Conservation (phyloP, 2,888 invertebrate species). For the Mythimna loreyi region DNA sequence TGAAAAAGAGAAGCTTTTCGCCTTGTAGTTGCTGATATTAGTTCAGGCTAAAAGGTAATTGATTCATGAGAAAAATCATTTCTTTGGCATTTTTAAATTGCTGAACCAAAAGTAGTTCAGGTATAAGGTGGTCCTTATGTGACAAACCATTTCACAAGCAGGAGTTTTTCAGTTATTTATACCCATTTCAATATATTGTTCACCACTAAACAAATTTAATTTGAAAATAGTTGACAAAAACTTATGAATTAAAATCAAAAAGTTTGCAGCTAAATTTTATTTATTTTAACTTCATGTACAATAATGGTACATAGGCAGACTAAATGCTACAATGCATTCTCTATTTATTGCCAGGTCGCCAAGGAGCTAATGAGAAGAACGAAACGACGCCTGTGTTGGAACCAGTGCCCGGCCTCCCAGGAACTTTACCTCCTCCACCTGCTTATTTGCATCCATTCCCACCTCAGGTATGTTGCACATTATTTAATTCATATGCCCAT, state of each 20-base stretch:
- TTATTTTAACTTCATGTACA: too few species aligned
- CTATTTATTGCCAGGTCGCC: constrained; percentile 79
- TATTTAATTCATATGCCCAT: neutral
- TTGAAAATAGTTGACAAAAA: neutral
- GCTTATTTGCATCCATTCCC: constrained; percentile 88
- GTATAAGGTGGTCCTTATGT: too few species aligned
- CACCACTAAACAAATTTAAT: neutral
- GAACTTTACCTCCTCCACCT: constrained; percentile 91
- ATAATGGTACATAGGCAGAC: too few species aligned
- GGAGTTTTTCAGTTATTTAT: too few species aligned
- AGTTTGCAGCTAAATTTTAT: neutral
- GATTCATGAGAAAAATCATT: too few species aligned
- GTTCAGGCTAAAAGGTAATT: neutral
- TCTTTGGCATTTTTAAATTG: too few species aligned
- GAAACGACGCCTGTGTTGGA: constrained; percentile 80
- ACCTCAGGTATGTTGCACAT: constrained; percentile 79
- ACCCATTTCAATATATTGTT: neutral
- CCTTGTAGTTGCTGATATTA: too few species aligned
- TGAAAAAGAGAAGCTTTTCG: too few species aligned
- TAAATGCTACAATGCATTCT: too few species aligned
- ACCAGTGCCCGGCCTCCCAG: constrained; percentile 92
- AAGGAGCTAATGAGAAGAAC: constrained; percentile 82
- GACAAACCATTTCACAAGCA: too few species aligned
- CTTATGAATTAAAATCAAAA: too few species aligned
- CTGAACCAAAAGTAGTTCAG: too few species aligned